Evolutionary conservation across 2,113 vertebrate genomes (phyloP), one percentile per base, ranked within the genome.

Genomic region (Apaloderma vittatum): DNA sequence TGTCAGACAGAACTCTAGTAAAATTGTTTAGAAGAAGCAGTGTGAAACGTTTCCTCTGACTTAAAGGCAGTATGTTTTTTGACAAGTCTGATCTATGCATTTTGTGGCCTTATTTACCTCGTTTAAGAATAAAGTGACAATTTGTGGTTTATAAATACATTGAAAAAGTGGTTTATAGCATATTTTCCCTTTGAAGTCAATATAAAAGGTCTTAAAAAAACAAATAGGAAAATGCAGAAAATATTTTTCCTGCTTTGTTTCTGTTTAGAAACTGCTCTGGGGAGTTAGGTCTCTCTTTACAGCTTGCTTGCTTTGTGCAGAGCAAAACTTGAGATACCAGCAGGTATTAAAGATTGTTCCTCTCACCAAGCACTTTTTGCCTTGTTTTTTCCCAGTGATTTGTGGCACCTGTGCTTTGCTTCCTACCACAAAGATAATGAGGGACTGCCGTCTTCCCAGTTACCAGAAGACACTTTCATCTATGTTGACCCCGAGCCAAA

Each of bases 61-160:
- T 96, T 90, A 93, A 94, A 96, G 79, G 49, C 37, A 52, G 9
- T 59, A 19, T 49, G 26, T 29, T 65, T 89, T 95, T 92, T 96
- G 92, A 94, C 73, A 94, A 37, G 65, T 86, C 68, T 75, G 76
- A 96, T 61, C 45, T 55, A 73, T 36, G 46, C 32, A 79, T 95
- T 94, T 85, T 30, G 45, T 88, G 76, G 40, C 45, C 96, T 96
- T 97, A 86, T 94, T 97, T 97, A 87, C 49, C 45, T 83, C 90
- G 24, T 67, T 95, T 83, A 91, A 94, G 90, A 97, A 94, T 48
- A 63, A 97, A 96, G 59, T 54, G 73, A 74, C n/a, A 86, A 93
- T 93, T 91, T 86, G 11, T 61, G 89, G 67, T 67, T 85, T 85
- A 94, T 70, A 97, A 96, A 83, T 81, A 94, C 4, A 9, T 24